phyloP scores from a whole-genome alignment of 2,888 invertebrate species.

The Notodonta dromedarius region DNA sequence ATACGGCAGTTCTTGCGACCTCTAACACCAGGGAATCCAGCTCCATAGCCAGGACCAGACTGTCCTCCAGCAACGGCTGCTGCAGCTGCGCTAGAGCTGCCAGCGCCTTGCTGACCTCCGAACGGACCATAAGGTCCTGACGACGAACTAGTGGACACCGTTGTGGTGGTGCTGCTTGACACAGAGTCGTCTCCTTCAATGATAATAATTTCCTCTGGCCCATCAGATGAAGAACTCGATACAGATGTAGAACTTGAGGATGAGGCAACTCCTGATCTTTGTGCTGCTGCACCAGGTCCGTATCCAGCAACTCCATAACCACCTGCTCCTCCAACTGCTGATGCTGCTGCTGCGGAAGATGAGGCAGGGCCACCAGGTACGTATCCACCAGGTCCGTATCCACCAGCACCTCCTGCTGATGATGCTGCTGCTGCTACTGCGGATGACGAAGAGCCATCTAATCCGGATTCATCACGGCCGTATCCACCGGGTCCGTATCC shows the following conservation, averaged over 20 bases:
- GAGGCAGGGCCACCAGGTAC: too few species aligned
- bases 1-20: slow-evolving; percentile 59
- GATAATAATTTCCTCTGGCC: background rate
- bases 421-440: too few species aligned
- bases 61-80: slow-evolving; percentile 1
- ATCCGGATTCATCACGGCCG: too few species aligned
- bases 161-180: slow-evolving; percentile 2
- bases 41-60: slow-evolving; percentile 8
- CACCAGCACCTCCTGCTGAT: too few species aligned
- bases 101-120: background rate
- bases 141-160: background rate
- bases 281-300: background rate
- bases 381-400: too few species aligned
- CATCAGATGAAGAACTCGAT: background rate
- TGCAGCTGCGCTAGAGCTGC: slow-evolving; percentile 10
- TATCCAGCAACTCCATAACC: background rate
- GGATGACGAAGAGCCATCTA: too few species aligned
- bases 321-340: too few species aligned
- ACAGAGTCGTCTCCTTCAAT: background rate
- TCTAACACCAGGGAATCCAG: slow-evolving; percentile 30
- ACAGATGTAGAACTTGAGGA: background rate
- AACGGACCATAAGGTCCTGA: background rate
- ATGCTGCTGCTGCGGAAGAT: too few species aligned
- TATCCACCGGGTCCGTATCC: too few species aligned
- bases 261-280: slow-evolving; percentile 6